These are phyloP conservation scores for Gymnocheta viridis DNA, from an alignment of 2,888 invertebrate species.

Conservation along the genomic window DNA sequence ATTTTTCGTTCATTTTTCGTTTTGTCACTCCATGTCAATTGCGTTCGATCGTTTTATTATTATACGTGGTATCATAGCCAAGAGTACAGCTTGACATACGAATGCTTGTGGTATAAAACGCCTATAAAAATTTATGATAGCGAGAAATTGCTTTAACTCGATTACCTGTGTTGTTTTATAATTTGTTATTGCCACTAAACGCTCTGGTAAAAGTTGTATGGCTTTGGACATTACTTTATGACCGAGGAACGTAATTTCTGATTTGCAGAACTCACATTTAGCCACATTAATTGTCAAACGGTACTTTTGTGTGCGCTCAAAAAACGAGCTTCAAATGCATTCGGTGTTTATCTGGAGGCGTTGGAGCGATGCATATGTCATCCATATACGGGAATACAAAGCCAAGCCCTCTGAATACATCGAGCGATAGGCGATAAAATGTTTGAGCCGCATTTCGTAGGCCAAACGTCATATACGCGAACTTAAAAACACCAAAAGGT, in stretches of 20 bases:
- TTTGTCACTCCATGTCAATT: constrained; percentile 16
- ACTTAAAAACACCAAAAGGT: constrained; percentile 53
- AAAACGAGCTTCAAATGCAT: constrained; percentile 43
- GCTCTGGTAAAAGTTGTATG: constrained; percentile 14
- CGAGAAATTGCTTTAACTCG: constrained; percentile 45
- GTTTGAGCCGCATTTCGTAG: constrained; percentile 25
- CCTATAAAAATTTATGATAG: constrained; percentile 49
- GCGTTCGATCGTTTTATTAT: constrained; percentile 46
- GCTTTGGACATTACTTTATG: constrained; percentile 21
- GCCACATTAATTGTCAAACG: constrained; percentile 53
- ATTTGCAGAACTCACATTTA: constrained; percentile 58
- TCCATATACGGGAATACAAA: constrained; percentile 56
- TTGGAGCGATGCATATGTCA: constrained; percentile 49
- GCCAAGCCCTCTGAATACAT: constrained; percentile 22
- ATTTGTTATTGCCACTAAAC: constrained; percentile 5
- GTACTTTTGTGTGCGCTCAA: constrained; percentile 33
- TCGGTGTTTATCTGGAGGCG: constrained; percentile 40
- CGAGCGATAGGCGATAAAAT: constrained; percentile 30
- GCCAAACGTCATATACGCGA: constrained; percentile 25
- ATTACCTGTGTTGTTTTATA: constrained; percentile 20
- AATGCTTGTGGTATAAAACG: constrained; percentile 41
- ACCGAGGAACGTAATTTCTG: constrained; percentile 21
- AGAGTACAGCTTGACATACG: constrained; percentile 34
- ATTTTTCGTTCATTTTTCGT: constrained; percentile 39
- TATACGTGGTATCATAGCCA: constrained; percentile 40